Evolutionary conservation across 2,888 invertebrate genomes (phyloP).

Genomic region (Chymomyza caudatula): DNA sequence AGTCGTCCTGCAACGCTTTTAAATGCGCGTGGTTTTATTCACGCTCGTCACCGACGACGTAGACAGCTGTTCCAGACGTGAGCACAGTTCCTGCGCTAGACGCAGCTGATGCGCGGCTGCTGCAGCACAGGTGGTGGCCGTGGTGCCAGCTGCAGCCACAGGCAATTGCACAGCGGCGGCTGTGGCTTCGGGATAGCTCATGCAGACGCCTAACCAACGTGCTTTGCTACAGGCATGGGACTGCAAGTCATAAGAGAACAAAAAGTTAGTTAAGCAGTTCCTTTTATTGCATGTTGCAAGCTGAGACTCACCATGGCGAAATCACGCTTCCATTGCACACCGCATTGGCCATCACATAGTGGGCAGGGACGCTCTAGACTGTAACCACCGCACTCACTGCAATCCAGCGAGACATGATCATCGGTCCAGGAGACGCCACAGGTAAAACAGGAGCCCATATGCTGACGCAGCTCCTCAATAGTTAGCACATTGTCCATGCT

Average conservation of each 20-base stretch:
- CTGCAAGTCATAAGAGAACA: constrained; percentile 77
- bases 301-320: constrained; percentile 83
- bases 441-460: constrained; percentile 86
- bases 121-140: constrained; percentile 71
- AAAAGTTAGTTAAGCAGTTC: neutral
- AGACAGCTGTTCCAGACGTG: constrained; percentile 80
- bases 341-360: constrained; percentile 86
- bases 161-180: constrained; percentile 57
- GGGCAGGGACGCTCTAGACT: constrained; percentile 87
- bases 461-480: constrained; percentile 85
- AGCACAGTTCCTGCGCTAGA: constrained; percentile 79
- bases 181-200: constrained; percentile 77
- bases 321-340: constrained; percentile 86
- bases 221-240: constrained; percentile 86
- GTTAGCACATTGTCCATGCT: constrained; percentile 80
- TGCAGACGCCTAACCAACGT: constrained; percentile 85
- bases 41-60: constrained; percentile 73
- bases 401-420: constrained; percentile 87
- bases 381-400: constrained; percentile 89
- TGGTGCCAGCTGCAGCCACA: constrained; percentile 55
- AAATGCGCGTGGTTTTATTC: constrained; percentile 71
- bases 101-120: constrained; percentile 76
- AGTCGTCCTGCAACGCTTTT: constrained; percentile 13
- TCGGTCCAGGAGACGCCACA: constrained; percentile 90
- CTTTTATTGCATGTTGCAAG: neutral